These are phyloP conservation scores for Hirtodrosophila histrioides DNA, from an alignment of 2,888 invertebrate genomes.

Conservation along the genomic window DNA sequence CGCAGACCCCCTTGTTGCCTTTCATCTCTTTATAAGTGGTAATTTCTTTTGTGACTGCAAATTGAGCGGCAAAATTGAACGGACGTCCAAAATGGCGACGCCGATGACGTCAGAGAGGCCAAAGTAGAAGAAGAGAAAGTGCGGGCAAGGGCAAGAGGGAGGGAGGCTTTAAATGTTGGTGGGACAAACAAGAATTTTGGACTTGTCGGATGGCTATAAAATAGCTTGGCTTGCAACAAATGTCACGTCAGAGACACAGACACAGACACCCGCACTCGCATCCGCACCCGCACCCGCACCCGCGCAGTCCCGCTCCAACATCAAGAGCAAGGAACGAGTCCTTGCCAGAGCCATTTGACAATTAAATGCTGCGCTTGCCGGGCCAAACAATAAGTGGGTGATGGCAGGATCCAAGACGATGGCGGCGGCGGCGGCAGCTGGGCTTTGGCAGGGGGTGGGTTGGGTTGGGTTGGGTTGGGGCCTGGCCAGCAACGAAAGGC, in stretches of 20 bases:
- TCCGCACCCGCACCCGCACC: neutral
- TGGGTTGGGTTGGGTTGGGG: neutral
- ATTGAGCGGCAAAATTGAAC: constrained; percentile 71
- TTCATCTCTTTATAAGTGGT: constrained; percentile 73
- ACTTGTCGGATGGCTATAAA: constrained; percentile 49
- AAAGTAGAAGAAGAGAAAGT: neutral
- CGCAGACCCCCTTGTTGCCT: constrained; percentile 24
- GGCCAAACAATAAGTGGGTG: constrained; percentile 56
- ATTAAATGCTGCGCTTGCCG: constrained; percentile 72
- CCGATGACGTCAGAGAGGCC: constrained; percentile 51
- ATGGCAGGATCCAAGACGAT: neutral
- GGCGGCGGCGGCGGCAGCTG: neutral
- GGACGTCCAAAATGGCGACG: constrained; percentile 41
- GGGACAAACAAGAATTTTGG: constrained; percentile 33
- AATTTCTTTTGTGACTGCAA: constrained; percentile 75
- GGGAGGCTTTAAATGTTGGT: neutral
- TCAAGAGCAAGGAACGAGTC: constrained; percentile 17
- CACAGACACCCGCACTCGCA: constrained; percentile 3
- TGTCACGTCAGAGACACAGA: constrained; percentile 55
- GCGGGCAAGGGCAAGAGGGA: neutral
- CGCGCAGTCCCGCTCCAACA: neutral
- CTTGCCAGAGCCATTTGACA: constrained; percentile 63
- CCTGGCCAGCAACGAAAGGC: constrained; percentile 12
- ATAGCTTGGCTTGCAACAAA: constrained; percentile 66
- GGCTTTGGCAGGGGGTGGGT: neutral